Conservation (phyloP, 2,888 invertebrate species). For the Sipha maydis region DNA sequence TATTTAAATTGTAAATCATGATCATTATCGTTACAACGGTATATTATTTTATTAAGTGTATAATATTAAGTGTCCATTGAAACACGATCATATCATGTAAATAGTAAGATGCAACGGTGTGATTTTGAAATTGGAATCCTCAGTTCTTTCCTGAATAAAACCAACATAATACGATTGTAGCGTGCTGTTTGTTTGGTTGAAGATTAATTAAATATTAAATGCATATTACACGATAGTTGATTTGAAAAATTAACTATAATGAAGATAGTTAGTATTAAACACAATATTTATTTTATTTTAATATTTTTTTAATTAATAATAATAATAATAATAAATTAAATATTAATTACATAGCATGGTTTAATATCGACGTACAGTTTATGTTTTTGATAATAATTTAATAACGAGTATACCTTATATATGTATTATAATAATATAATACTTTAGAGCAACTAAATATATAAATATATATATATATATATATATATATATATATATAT, state of each 20-base stretch:
- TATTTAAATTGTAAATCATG: neutral
- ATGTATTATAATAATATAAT: constrained; percentile 29
- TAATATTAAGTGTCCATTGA: too few relatives aligned
- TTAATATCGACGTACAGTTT: constrained; percentile 31
- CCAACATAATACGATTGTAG: too few relatives aligned
- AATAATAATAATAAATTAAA: constrained; percentile 46
- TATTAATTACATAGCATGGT: constrained; percentile 49
- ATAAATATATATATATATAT: constrained; percentile 19
- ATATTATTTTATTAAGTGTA: too few relatives aligned
- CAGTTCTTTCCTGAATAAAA: too few relatives aligned
- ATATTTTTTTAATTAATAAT: neutral
- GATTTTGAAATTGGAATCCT: too few relatives aligned
- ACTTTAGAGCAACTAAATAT: constrained; percentile 36
- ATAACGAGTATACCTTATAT: constrained; percentile 33
- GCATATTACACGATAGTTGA: too few relatives aligned
- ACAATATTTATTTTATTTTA: neutral
- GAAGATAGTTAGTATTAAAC: neutral
- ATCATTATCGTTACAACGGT: too few relatives aligned
- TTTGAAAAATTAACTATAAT: too few relatives aligned
- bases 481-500: constrained; percentile 28
- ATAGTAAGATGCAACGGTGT: too few relatives aligned
- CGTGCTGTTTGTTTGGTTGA: too few relatives aligned
- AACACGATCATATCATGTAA: too few relatives aligned
- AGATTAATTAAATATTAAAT: too few relatives aligned
- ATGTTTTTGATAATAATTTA: constrained; percentile 43